Evolutionary conservation across 2,797 vertebrate species (phyloP), one percentile per base, ranked within the genome.

Genomic region (Tenualosa ilisha): DNA sequence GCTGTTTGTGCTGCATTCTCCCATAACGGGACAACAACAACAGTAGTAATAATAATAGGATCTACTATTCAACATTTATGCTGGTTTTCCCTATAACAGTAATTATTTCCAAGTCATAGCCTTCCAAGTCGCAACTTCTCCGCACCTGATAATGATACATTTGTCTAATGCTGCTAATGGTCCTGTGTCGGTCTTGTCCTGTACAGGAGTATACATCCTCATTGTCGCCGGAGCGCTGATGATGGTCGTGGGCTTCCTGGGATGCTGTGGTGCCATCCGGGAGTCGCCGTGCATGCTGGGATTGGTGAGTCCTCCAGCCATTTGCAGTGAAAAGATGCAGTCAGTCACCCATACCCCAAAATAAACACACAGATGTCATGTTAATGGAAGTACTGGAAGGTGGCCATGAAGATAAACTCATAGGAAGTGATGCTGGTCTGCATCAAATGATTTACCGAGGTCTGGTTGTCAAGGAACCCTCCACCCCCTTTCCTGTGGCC

Each of bases 241-340:
- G 96, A 99, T 98, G 97, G 89, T 99, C 6, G 97, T 99, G 79
- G 98, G 98, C 3, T 99, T 99, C 93, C 94, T 99, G 84, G 98
- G 98, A 85, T 99, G 98, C 91, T 99, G 97, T 84, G 98, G 98
- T 3, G 98, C 98, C 0, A 94, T 98, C 81, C 97, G 96, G 86
- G 98, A 99, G 89, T 99, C 98, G 0, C 96, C 97, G 0, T 98
- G 97, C 94, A 98, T 98, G 98, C 95, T 99, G 92, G 97, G 97
- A 92, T 88, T 98, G 96, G 98, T 99, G 93, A 97, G 97, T 84
- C 2, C 31, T 63, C 50, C 11, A 59, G 59, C 24, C 50, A 8
- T 68, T 26, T 81, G 56, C 4, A 3, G 17, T 59, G 20, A 59
- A 20, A 59, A 59, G 4, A 46, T 4, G 4, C 46, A 46, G 46